Base-by-base conservation (phyloP, 2,888 invertebrate genomes). In the Marasmarcha lunaedactyla region DNA sequence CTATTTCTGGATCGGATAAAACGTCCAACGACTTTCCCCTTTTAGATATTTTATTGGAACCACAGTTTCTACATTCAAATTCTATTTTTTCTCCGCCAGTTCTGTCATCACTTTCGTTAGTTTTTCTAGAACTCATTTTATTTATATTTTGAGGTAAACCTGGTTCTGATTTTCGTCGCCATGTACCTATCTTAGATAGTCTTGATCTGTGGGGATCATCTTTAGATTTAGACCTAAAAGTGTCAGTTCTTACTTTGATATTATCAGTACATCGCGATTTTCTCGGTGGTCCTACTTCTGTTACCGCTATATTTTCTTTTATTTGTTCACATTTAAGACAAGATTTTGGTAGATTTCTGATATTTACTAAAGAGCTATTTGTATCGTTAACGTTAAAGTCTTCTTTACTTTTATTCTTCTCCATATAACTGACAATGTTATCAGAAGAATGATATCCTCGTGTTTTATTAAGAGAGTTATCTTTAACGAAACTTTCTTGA, bases 81-180 rank as follows among this genome's bases (percentile, higher is more conserved):
- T 84, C 81, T 20, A 79, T 77, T 46, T 79, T 81, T 52, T 81
- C 81, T 42, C 48, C 62, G 7, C 78, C 76, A 53, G 63, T 71
- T 1, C 50, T 55, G 45, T 78, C 78, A 38, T 77, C 76, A 53
- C 71, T 72, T 7, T 79, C 77, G 48, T 67, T 66, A 37, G 62
- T 57, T 54, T 69, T 79, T 42, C 74, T 81, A 6, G 57, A 46
- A 30, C 63, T 58, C 20, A 20, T 20, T 20, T 20, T 20, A 20
- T 7, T 20, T 20, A 20, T 20, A 43, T 78, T 79, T 51, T 79
- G 81, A 44, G 74, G 79, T 38, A 87, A 64, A n/a, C 88, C 88
- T 1, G 90, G 91, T 63, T 90, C 91, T 10, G 90, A 90, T 62
- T 90, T 90, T 48, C 90, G 68, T 54, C 90, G 74, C 90, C 90